Conservation (phyloP, 1,140 invertebrate genomes). For the Coboldia fuscipes region DNA sequence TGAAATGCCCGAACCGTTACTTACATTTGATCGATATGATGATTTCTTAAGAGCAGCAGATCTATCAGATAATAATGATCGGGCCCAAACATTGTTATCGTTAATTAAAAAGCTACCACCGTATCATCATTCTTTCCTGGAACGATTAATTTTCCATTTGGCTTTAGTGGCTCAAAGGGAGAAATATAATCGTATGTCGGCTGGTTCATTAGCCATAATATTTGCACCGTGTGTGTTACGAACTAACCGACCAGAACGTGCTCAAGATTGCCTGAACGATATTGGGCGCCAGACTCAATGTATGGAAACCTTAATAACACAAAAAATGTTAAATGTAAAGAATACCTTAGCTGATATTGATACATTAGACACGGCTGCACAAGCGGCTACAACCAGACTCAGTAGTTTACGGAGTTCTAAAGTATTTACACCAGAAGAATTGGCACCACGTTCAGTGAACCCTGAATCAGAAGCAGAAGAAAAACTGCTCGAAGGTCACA, state of each 20-base stretch:
- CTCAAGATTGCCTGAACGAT: conserved; percentile 71
- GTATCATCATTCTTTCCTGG: conserved; percentile 76
- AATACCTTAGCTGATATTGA: conserved; percentile 71
- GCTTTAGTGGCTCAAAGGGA: conserved; percentile 73
- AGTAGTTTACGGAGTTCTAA: conserved; percentile 51
- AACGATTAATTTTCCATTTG: conserved; percentile 82
- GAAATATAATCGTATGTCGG: conserved; percentile 78
- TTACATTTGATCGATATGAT: conserved; percentile 86
- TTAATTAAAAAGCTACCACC: conserved; percentile 78
- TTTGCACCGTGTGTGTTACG: conserved; percentile 86
- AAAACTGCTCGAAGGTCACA: conserved; percentile 43
- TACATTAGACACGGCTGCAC: conserved; percentile 61
- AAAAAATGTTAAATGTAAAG: conserved; percentile 43
- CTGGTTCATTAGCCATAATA: conserved; percentile 78
- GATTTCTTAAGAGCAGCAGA: conserved; percentile 77
- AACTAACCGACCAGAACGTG: conserved; percentile 63
- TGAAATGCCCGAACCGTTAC: conserved; percentile 78
- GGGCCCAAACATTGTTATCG: conserved; percentile 61
- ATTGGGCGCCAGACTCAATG: conserved; percentile 61
- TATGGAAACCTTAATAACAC: conserved; percentile 70
- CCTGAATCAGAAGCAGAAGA: conserved; percentile 24
- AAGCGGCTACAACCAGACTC: conserved; percentile 50
- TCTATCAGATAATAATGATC: conserved; percentile 58
- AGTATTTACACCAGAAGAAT: conserved; percentile 40
- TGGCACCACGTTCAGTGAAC: conserved; percentile 16